Conservation (phyloP, 2,113 vertebrate genomes). For the human region DNA sequence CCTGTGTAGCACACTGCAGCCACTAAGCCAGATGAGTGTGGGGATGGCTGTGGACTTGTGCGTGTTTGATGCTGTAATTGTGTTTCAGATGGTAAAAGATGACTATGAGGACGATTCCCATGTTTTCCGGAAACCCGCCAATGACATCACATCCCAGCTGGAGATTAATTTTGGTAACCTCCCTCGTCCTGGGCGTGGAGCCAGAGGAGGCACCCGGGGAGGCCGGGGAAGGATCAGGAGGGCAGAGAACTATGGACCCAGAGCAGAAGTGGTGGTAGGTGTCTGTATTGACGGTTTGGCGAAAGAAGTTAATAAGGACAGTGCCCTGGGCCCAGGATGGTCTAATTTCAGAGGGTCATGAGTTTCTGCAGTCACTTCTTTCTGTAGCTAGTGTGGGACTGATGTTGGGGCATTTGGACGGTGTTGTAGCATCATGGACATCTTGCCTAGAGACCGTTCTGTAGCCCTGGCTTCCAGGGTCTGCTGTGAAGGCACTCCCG, state of each 20-base stretch:
- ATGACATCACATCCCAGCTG: conserved; percentile 95
- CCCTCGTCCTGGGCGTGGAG: conserved; percentile 87
- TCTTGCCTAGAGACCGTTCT: not conserved
- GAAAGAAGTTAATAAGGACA: not conserved
- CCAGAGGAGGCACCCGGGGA: conserved; percentile 87
- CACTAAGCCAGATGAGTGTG: not conserved
- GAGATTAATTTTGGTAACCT: conserved; percentile 97
- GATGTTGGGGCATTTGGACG: not conserved
- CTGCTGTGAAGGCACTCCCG: not conserved
- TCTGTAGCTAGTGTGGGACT: not conserved
- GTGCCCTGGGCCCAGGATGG: not conserved
- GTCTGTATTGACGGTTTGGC: not conserved
- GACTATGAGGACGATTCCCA: conserved; percentile 84
- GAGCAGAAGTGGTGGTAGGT: conserved; percentile 77
- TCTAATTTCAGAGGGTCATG: not conserved
- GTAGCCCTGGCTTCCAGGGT: too few relatives aligned
- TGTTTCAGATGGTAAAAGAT: conserved; percentile 82
- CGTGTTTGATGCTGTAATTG: not conserved
- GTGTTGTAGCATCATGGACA: not conserved
- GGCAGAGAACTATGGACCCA: conserved; percentile 66
- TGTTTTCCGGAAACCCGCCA: conserved; percentile 89
- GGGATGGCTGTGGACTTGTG: accelerated
- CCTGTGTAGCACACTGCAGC: not conserved
- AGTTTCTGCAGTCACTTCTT: not conserved
- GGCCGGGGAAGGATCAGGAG: conserved; percentile 81